Evolutionary conservation across 2,113 vertebrate species (phyloP).

Genomic region (Oxyura jamaicensis): DNA sequence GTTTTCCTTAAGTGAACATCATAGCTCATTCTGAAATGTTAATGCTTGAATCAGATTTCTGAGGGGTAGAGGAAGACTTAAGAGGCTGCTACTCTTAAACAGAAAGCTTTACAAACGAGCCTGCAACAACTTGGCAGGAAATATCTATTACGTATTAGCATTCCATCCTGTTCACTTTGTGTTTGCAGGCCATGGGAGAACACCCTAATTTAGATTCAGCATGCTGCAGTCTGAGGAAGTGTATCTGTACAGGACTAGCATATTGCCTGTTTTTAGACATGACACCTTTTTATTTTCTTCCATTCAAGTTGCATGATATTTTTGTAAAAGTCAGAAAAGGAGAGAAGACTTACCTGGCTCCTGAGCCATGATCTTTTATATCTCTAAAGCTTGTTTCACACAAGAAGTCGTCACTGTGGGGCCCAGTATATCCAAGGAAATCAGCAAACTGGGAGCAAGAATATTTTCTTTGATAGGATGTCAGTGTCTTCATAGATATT

Average conservation of each 20-base stretch:
- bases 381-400: background rate
- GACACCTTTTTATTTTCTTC: background rate
- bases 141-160: background rate
- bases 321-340: background rate
- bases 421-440: background rate
- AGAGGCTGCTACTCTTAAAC: background rate
- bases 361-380: background rate
- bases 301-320: background rate
- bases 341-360: background rate
- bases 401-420: background rate
- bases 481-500: background rate
- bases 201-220: background rate
- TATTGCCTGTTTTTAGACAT: background rate
- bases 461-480: background rate
- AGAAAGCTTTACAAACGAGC: constrained; percentile 15
- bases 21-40: background rate
- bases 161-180: constrained; percentile 10
- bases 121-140: background rate
- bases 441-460: background rate
- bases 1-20: background rate
- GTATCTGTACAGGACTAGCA: background rate
- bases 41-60: background rate
- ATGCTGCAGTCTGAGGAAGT: background rate
- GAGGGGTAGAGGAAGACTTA: background rate
- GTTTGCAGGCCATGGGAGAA: background rate